A percentile compares a stretch with the other conserved stretches of the same genome.
These are phyloP conservation scores for Caenorhabditis remanei DNA, from an alignment of 1,140 invertebrate species.

Conservation along the genomic window DNA sequence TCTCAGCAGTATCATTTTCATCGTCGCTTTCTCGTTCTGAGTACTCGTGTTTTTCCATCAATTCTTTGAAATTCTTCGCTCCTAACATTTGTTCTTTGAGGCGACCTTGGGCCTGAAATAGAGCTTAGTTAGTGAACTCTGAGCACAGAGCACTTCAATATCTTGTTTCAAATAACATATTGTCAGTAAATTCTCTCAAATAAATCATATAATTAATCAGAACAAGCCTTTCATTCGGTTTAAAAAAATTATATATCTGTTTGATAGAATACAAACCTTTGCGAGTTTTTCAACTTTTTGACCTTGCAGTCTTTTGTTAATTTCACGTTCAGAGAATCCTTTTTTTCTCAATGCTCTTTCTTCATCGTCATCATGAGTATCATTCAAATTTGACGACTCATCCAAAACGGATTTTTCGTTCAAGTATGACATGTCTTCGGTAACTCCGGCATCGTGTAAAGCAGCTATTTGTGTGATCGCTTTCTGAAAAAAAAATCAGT, in stretches of 20 bases:
- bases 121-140: no score
- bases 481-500: not conserved
- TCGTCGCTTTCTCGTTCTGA: not conserved
- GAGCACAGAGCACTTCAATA: no score
- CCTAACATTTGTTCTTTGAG: not conserved
- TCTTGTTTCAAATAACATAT: no score
- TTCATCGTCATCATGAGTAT: not conserved
- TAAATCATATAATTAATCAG: no score
- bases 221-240: no score
- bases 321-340: not conserved
- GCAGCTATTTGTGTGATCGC: not conserved
- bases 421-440: not conserved
- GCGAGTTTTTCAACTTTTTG: not conserved
- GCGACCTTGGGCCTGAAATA: not conserved
- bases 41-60: not conserved
- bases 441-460: not conserved
- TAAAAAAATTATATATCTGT: no score
- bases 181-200: no score
- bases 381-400: not conserved
- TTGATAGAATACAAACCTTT: not conserved
- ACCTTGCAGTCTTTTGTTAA: not conserved
- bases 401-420: not conserved
- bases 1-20: not conserved
- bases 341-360: constrained; percentile 17
- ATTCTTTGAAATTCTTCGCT: constrained; percentile 2